Evolutionary conservation across 1,140 invertebrate genomes (phyloP).

Genomic region (Ostrea denselamellosa): DNA sequence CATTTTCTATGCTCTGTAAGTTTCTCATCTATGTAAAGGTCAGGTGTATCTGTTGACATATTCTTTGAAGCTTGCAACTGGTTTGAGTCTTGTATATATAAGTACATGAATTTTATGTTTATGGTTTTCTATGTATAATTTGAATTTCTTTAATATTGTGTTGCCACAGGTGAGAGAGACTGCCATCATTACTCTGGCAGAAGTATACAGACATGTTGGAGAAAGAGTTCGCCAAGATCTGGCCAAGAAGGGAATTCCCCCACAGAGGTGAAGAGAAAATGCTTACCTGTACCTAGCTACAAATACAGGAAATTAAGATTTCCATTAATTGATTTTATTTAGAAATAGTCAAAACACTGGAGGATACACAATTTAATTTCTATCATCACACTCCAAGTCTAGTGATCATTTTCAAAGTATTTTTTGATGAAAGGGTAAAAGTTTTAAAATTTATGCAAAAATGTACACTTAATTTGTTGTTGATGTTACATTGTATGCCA

Average conservation of each 20-base stretch:
- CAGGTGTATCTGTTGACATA: background rate
- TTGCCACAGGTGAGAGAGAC: conserved; percentile 85
- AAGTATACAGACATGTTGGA: conserved; percentile 95
- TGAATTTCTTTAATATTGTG: conserved; percentile 13
- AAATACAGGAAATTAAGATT: background rate
- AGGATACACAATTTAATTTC: background rate
- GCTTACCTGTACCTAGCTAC: too few species aligned
- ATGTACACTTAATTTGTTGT: too few species aligned
- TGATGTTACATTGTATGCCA: too few species aligned
- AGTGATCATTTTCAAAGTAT: too few species aligned
- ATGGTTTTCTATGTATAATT: background rate
- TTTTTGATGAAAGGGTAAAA: too few species aligned
- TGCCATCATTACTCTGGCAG: conserved; percentile 90
- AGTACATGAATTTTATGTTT: background rate
- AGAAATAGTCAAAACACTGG: background rate
- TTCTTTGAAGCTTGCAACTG: conserved; percentile 5
- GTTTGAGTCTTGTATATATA: background rate
- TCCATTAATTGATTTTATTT: background rate
- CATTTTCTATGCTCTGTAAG: conserved; percentile 25
- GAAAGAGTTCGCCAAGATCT: conserved; percentile 92
- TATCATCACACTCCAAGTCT: too few species aligned
- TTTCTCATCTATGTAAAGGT: background rate
- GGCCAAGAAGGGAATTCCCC: conserved; percentile 87
- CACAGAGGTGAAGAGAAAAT: conserved; percentile 83
- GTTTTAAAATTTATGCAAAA: too few species aligned